These are phyloP conservation scores for Ctenopoma kingsleyae DNA, from an alignment of 2,797 vertebrate species.

Conservation along the genomic window DNA sequence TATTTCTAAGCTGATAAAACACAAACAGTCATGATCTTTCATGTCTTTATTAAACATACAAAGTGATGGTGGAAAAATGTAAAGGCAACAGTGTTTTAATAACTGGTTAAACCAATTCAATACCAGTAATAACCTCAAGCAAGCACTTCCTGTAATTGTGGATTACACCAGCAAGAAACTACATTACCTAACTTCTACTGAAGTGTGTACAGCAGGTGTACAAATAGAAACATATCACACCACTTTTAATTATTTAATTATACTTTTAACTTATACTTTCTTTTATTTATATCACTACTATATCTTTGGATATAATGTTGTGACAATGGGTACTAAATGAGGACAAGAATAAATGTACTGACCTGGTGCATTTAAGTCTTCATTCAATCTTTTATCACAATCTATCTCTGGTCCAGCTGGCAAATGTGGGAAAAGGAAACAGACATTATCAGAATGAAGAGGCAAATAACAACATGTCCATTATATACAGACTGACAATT, in stretches of 20 bases:
- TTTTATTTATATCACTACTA: too few species aligned
- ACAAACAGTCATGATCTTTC: too few species aligned
- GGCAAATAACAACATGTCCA: background rate
- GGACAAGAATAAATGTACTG: conserved; percentile 1
- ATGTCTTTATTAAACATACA: too few species aligned
- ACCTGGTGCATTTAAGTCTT: conserved; percentile 37
- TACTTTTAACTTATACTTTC: background rate
- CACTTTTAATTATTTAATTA: background rate
- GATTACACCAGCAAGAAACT: too few species aligned
- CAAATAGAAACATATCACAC: background rate
- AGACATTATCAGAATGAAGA: conserved; percentile 3
- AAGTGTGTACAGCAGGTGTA: too few species aligned
- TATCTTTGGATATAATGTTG: background rate
- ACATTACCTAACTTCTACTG: too few species aligned
- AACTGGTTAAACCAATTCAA: too few species aligned
- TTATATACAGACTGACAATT: background rate
- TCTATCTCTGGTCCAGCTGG: conserved; percentile 31
- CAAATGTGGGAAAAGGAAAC: conserved; percentile 10
- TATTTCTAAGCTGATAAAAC: too few species aligned
- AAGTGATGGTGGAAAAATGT: too few species aligned
- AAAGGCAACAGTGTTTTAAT: too few species aligned
- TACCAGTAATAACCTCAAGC: too few species aligned
- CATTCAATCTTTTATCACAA: conserved; percentile 30
- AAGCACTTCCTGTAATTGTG: too few species aligned
- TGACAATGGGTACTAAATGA: background rate